A percentile compares a stretch with the other conserved stretches of the same genome.
Evolutionary conservation across 2,888 invertebrate species (phyloP).

Genomic region (Holacanthella duospinosa): DNA sequence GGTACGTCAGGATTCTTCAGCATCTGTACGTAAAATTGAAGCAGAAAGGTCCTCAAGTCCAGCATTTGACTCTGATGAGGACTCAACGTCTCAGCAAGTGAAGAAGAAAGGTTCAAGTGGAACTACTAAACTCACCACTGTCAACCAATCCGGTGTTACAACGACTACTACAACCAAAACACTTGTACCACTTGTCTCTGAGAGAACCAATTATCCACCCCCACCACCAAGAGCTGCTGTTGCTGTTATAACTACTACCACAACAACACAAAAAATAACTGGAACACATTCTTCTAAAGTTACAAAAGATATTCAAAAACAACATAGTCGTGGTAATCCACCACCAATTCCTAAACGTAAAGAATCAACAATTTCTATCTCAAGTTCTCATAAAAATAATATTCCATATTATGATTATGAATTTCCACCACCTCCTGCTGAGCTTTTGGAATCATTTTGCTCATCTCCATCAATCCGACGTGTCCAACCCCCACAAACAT

Average conservation of each 20-base stretch:
- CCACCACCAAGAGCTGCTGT: conserved; percentile 14
- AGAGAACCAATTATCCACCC: neutral
- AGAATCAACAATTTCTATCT: neutral
- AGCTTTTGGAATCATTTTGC: conserved; percentile 18
- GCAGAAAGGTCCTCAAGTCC: conserved; percentile 79
- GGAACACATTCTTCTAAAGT: neutral
- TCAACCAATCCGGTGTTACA: neutral
- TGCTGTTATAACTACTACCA: conserved; percentile 10
- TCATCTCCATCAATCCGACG: conserved; percentile 8
- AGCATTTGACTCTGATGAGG: conserved; percentile 91
- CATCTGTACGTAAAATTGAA: conserved; percentile 31
- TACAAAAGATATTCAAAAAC: neutral
- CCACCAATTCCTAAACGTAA: neutral
- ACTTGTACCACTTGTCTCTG: neutral
- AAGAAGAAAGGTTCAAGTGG: conserved; percentile 27
- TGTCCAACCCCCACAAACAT: conserved; percentile 31
- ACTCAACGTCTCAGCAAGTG: conserved; percentile 50
- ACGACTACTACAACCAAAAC: conserved; percentile 5
- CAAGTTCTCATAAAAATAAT: neutral
- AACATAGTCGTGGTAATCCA: neutral
- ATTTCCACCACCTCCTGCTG: conserved; percentile 36
- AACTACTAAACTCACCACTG: neutral
- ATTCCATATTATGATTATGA: too few relatives aligned
- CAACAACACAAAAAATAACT: conserved; percentile 17
- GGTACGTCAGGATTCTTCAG: conserved; percentile 26